Evolutionary conservation across 1,140 invertebrate species (phyloP).

Genomic region (Nephotettix cincticeps): DNA sequence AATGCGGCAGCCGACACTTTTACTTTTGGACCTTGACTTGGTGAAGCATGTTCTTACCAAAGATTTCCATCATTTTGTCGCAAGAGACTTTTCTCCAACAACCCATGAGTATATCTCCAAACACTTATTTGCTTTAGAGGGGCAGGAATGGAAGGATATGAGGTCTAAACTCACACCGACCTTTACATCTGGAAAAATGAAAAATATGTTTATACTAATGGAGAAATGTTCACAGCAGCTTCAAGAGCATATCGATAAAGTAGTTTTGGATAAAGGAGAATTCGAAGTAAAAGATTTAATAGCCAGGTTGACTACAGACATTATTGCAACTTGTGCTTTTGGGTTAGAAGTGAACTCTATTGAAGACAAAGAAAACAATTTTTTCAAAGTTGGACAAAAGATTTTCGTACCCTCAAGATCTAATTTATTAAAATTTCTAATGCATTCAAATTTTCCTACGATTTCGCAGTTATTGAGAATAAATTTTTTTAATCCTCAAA

Average conservation of each 20-base stretch:
- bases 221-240: slow-evolving; percentile 43
- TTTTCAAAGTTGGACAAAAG: slow-evolving; percentile 37
- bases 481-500: neutral
- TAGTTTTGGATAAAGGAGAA: neutral
- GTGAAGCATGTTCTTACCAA: slow-evolving; percentile 52
- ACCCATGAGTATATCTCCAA: slow-evolving; percentile 52
- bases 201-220: slow-evolving; percentile 55
- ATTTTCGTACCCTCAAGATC: neutral
- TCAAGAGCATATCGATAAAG: neutral
- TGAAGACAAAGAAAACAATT: slow-evolving; percentile 43
- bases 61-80: slow-evolving; percentile 56
- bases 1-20: neutral
- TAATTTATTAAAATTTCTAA: neutral
- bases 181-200: slow-evolving; percentile 62
- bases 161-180: slow-evolving; percentile 58
- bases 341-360: slow-evolving; percentile 48
- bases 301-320: slow-evolving; percentile 42
- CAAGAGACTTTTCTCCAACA: slow-evolving; percentile 49
- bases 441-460: neutral
- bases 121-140: slow-evolving; percentile 52
- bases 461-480: neutral
- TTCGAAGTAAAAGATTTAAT: slow-evolving; percentile 27
- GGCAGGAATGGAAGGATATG: slow-evolving; percentile 57
- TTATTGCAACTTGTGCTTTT: slow-evolving; percentile 50
- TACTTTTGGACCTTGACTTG: slow-evolving; percentile 45